Percentiles rank a stretch among this genome's conserved stretches.
Evolutionary conservation across 2,888 invertebrate species (phyloP).

Genomic region (Elmis aenea): DNA sequence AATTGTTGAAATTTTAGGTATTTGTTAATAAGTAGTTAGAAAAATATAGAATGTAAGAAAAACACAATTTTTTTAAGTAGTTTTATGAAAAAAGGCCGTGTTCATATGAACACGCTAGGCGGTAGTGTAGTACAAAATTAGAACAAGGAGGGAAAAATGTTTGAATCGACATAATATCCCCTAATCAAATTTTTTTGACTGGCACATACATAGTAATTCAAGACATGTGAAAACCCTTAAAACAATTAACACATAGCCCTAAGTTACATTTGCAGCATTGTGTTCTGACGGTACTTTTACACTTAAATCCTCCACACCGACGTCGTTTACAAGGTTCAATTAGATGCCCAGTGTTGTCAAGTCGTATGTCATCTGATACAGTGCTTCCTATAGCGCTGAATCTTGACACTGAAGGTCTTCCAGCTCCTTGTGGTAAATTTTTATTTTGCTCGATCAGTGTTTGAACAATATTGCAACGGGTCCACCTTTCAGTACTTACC

Average conservation of each 20-base stretch:
- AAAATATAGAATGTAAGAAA: background rate
- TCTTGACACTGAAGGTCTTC: background rate
- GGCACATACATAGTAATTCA: background rate
- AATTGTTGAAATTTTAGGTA: background rate
- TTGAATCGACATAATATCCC: background rate
- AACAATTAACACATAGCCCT: conserved; percentile 7
- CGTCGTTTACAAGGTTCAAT: background rate
- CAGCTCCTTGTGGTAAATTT: background rate
- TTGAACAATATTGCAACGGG: background rate
- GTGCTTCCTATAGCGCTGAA: background rate
- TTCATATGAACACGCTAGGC: conserved; percentile 1
- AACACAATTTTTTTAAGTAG: background rate
- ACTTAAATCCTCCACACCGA: background rate
- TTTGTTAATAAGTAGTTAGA: background rate
- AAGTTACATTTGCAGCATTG: conserved; percentile 4
- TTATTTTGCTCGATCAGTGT: background rate
- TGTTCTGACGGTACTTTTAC: conserved; percentile 3
- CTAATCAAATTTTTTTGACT: too few relatives aligned
- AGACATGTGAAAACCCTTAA: background rate
- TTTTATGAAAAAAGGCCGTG: background rate
- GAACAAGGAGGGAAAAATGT: background rate
- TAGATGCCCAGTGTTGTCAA: background rate
- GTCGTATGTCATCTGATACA: background rate
- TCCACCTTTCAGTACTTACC: too few relatives aligned
- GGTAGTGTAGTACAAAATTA: conserved; percentile 1